Evolutionary conservation across 2,888 invertebrate genomes (phyloP), one percentile per base, ranked within the genome.

Genomic region (Hofmannophila pseudospretella): DNA sequence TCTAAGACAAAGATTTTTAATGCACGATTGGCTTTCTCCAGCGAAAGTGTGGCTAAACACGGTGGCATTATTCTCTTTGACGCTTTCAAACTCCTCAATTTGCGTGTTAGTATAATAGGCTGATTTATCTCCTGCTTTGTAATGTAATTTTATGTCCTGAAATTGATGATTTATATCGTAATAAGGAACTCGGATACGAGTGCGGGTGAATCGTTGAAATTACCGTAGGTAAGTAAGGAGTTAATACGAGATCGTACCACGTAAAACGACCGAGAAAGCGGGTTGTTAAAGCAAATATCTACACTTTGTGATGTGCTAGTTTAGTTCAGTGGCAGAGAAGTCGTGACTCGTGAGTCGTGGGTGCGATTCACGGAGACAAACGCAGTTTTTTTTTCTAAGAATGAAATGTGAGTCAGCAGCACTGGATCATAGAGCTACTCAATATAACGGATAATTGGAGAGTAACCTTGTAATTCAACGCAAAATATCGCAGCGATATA

Each of bases 11-110:
- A 74, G 70, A 75, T 67, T 68, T 74, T 79, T 73, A 70, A 74
- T 71, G 77, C 73, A 68, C 74, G 74, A 82, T 73, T 71, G 63
- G 74, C 84, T 85, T 84, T 86, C 85, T 68, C 84, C 59, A 55
- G 81, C 59, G 84, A 86, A 86, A 86, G 84, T 84, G 75, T 76
- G 68, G 58, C 77, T 79, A 75, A 79, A 67, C 62, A 63, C 49
- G 54, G 60, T 57, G 61, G 58, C 60, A 59, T 70, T 74, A 74
- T 72, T 69, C 62, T 57, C 67, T 67, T 70, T 67, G 66, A 67
- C 73, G 74, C 80, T 81, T 84, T 84, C 79, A 60, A 76, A 74
- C 58, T 49, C 60, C 60, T 48, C 55, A 52, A 68, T 65, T 69
- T 60, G 54, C 54, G 49, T 54, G 57, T 52, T 55, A 53, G 49